Conservation (phyloP, 2,797 vertebrate species). For the Ispidina lecontei region DNA sequence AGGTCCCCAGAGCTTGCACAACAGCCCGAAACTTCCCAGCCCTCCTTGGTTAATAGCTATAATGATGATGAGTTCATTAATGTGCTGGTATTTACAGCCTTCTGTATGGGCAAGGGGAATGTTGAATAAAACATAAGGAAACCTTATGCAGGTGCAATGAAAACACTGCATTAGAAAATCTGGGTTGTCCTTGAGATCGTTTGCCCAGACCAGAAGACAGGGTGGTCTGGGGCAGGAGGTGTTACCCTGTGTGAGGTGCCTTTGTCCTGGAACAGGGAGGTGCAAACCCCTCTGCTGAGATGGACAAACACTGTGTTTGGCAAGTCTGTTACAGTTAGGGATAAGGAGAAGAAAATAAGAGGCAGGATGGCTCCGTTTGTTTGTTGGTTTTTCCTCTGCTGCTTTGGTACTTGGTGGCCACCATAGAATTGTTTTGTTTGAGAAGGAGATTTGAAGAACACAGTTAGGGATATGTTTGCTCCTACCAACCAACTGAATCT, state of each 20-base stretch:
- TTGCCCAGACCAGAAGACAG: neutral
- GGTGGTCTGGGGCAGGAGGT: rapidly evolving
- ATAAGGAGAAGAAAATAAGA: neutral
- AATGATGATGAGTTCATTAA: neutral
- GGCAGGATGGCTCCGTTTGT: rapidly evolving
- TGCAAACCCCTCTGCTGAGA: neutral
- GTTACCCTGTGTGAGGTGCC: too few species aligned
- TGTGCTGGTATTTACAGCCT: neutral
- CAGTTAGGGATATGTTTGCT: neutral
- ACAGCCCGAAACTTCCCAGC: neutral
- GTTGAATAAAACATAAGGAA: neutral
- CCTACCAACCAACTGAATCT: neutral
- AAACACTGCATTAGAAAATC: neutral
- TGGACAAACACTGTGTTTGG: neutral
- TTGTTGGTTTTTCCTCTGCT: neutral
- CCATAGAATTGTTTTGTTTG: neutral
- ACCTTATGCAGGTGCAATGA: neutral
- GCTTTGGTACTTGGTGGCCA: neutral
- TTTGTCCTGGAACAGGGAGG: neutral
- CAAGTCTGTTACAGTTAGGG: neutral
- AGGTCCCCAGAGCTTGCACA: neutral
- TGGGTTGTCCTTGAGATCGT: neutral
- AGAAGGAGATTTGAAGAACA: neutral
- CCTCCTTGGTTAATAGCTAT: neutral
- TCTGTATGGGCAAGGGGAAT: neutral